These are phyloP conservation scores for Toxonevra muliebris DNA, from an alignment of 2,888 invertebrate genomes.

Conservation along the genomic window DNA sequence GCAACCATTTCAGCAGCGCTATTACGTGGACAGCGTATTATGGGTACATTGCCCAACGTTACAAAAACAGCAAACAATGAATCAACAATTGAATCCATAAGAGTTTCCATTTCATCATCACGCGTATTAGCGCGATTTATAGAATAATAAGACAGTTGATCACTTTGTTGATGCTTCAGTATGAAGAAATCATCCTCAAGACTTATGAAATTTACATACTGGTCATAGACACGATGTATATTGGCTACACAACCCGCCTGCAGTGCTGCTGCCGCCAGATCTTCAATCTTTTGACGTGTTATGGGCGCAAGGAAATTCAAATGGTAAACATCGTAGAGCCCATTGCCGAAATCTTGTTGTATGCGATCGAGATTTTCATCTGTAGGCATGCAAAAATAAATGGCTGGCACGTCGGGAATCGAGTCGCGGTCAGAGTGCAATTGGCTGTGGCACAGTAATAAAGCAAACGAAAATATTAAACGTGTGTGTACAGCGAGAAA, in stretches of 20 bases:
- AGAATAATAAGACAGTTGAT: slow-evolving; percentile 92
- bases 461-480: slow-evolving; percentile 1
- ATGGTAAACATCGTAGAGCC: slow-evolving; percentile 93
- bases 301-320: slow-evolving; percentile 97
- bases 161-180: slow-evolving; percentile 91
- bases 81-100: slow-evolving; percentile 95
- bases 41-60: slow-evolving; percentile 81
- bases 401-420: slow-evolving; percentile 98
- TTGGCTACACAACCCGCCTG: slow-evolving; percentile 90
- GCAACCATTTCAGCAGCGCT: slow-evolving; percentile 99
- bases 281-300: slow-evolving; percentile 91
- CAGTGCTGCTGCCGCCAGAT: slow-evolving; percentile 91
- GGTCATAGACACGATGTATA: slow-evolving; percentile 96
- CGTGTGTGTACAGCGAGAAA: neutral
- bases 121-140: slow-evolving; percentile 93
- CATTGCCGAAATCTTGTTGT: slow-evolving; percentile 87
- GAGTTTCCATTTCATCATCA: slow-evolving; percentile 93
- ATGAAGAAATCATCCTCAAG: slow-evolving; percentile 98
- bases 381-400: slow-evolving; percentile 96
- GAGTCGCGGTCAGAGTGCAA: slow-evolving; percentile 87
- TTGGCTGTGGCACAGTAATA: slow-evolving; percentile 69
- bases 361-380: slow-evolving; percentile 96
- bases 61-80: slow-evolving; percentile 98
- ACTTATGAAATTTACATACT: slow-evolving; percentile 98
- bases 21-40: slow-evolving; percentile 79